Conservation (phyloP, 2,888 invertebrate genomes). For the Tinea semifulvella region DNA sequence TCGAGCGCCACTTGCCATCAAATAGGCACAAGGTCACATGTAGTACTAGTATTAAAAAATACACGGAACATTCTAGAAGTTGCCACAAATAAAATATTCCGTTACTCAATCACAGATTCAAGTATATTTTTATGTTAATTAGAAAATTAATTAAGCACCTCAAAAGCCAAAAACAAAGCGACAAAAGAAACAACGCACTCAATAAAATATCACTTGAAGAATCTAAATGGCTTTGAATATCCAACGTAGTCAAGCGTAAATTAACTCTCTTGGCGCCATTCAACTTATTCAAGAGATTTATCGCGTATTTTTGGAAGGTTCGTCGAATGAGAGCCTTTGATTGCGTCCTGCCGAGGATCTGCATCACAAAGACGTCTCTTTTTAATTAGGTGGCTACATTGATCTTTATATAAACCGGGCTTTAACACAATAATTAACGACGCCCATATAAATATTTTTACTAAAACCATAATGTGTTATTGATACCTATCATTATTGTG, state of each 20-base stretch:
- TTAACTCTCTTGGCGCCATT: constrained; percentile 12
- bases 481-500: too few relatives aligned
- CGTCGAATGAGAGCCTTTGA: constrained; percentile 34
- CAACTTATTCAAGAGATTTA: constrained; percentile 23
- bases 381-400: constrained; percentile 55
- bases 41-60: too few relatives aligned
- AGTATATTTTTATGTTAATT: not conserved
- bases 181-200: not conserved
- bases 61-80: too few relatives aligned
- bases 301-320: constrained; percentile 36
- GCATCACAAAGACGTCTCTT: constrained; percentile 52
- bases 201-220: constrained; percentile 9
- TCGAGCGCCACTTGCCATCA: too few relatives aligned
- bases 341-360: constrained; percentile 38
- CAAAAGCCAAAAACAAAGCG: not conserved
- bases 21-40: too few relatives aligned
- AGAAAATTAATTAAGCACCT: constrained; percentile 1
- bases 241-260: constrained; percentile 12
- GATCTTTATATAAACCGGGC: constrained; percentile 38
- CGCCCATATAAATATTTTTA: constrained; percentile 26
- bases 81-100: too few relatives aligned
- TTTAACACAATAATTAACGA: constrained; percentile 46
- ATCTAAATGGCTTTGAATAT: constrained; percentile 9
- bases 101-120: too few relatives aligned
- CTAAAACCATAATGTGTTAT: not conserved